phyloP scores from a whole-genome alignment of 2,797 vertebrate genomes.

The Diplodus sargus region DNA sequence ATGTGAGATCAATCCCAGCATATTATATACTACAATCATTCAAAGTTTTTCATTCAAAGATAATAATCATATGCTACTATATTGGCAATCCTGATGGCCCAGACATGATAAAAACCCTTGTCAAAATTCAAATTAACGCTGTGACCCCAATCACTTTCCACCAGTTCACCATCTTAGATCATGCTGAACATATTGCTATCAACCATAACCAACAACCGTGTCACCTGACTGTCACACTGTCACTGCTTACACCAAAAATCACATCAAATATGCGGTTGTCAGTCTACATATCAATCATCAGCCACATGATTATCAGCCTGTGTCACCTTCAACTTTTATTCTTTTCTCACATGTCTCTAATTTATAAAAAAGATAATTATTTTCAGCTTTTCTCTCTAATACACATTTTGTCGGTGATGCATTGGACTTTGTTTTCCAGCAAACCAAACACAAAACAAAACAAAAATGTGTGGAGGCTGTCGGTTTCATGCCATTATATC shows the following conservation, averaged over 20 bases:
- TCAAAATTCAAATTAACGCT: no score
- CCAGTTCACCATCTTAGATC: neutral
- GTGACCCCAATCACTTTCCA: neutral
- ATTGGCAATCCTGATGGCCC: neutral
- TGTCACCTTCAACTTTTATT: neutral
- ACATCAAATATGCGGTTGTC: neutral
- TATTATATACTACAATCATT: neutral
- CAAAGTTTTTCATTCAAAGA: neutral
- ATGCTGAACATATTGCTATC: neutral
- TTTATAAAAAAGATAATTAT: conserved; percentile 38
- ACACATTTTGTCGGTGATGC: conserved; percentile 21
- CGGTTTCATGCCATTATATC: conserved; percentile 36
- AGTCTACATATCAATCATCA: neutral
- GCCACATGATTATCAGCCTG: conserved; percentile 6
- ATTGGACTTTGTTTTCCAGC: conserved; percentile 29
- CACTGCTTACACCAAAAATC: neutral
- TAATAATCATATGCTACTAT: neutral
- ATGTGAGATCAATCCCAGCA: neutral
- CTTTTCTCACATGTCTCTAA: conserved; percentile 16
- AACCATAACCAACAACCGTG: neutral
- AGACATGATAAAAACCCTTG: neutral
- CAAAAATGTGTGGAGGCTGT: conserved; percentile 29
- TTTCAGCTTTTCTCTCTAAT: conserved; percentile 8
- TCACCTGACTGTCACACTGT: conserved; percentile 6
- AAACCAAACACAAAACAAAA: conserved; percentile 38